Evolutionary conservation across 2,113 vertebrate species (phyloP), one percentile per base, ranked within the genome.

Genomic region (Diphyllodes magnificus): DNA sequence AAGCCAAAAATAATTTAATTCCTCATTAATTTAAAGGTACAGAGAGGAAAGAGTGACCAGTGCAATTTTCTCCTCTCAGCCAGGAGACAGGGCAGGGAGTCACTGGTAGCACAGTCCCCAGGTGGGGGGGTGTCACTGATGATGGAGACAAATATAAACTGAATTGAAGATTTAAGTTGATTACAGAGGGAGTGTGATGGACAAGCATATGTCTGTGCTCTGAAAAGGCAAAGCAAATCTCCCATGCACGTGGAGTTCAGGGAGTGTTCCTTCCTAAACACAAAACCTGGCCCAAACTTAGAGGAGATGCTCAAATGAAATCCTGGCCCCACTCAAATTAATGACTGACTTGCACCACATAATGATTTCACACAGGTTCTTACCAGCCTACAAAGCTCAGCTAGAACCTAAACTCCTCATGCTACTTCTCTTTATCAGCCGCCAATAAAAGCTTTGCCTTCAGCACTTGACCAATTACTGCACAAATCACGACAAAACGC

Each of bases 1-100:
- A 61, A 95, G 53, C 83, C 82, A 80, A 50, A 93, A 69, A 70
- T 51, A 40, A 80, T 90, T 86, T 56, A 77, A 77, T 61, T 91
- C 59, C 51, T 81, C 45, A 27, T 91, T 92, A 89, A 61, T 60
- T 84, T 57, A 50, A 73, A 88, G 47, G 10, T 8, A 25, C 23
- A 60, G 42, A 86, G 44, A 78, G 56, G 45, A 72, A 82, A 65
- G 86, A 83, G 24, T 39, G 59, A 70, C 64, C 45, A 9, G 13
- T 28, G 23, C 18, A 90, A 92, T 84, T 90, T 56, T 8, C 7
- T 83, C 8, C 28, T 69, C 31, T 76, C 2, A 5, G 30, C 27
- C 72, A 33, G 44, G 33, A 89, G 44, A 45, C 9, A 47, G 11
- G 1, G 1, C 13, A 54, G 30, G 22, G 33, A 79, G 13, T 51